Conservation (phyloP, 2,888 invertebrate genomes). For the Tinea pellionella region DNA sequence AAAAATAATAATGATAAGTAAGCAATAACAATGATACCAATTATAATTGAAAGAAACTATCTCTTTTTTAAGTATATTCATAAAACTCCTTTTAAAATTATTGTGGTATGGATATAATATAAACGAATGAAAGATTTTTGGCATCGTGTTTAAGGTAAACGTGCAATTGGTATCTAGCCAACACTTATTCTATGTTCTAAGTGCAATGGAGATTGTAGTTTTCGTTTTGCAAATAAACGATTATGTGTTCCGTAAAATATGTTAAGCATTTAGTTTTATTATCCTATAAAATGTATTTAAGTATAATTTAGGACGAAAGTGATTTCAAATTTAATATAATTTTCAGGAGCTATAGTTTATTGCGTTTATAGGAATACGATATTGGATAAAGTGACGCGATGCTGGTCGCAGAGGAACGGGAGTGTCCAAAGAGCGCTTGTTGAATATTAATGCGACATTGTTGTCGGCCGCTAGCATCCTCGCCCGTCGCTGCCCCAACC, state of each 20-base stretch:
- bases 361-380: slow-evolving; percentile 3
- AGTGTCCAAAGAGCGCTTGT: slow-evolving; percentile 60
- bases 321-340: neutral
- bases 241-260: neutral
- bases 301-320: neutral
- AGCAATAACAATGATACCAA: too few species aligned
- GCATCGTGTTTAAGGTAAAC: neutral
- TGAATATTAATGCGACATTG: slow-evolving; percentile 70
- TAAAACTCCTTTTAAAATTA: neutral
- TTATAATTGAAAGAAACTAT: too few species aligned
- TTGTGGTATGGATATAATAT: neutral
- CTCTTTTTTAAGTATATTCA: too few species aligned
- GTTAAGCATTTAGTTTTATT: neutral
- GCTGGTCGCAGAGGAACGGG: slow-evolving; percentile 22
- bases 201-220: neutral
- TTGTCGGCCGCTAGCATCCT: slow-evolving; percentile 57
- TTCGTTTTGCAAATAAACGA: neutral
- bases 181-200: neutral
- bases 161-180: neutral
- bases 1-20: too few species aligned
- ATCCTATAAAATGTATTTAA: neutral
- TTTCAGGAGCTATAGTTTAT: neutral
- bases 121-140: neutral
- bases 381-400: slow-evolving; percentile 37
- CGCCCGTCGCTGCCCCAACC: slow-evolving; percentile 42